These are phyloP conservation scores for Pavo muticus DNA, from an alignment of 2,113 vertebrate genomes.

Conservation along the genomic window DNA sequence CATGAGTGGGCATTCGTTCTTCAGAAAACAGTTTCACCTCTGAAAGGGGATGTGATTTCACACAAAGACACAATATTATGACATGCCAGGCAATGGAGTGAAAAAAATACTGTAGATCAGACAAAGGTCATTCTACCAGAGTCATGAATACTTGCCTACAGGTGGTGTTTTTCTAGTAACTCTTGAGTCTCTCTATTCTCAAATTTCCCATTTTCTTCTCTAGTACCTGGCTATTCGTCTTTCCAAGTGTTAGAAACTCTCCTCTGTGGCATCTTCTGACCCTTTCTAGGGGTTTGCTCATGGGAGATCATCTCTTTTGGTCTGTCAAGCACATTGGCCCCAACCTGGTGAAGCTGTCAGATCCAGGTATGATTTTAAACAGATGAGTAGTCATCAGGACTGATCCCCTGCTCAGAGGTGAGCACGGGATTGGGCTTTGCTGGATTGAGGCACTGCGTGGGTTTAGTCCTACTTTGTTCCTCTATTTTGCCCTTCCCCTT, in stretches of 20 bases:
- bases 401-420: background rate
- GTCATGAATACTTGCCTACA: rapidly evolving
- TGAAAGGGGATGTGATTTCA: background rate
- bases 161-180: background rate
- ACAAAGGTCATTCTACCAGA: background rate
- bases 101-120: background rate
- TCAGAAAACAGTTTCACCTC: background rate
- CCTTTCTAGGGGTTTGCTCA: background rate
- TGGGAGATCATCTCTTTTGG: background rate
- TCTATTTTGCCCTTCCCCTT: background rate
- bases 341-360: background rate
- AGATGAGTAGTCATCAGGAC: background rate
- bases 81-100: background rate
- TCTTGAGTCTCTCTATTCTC: background rate
- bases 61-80: background rate
- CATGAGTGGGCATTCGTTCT: background rate
- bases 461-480: background rate
- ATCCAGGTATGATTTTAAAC: background rate
- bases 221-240: background rate
- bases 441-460: background rate
- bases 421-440: background rate
- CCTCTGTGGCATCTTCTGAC: background rate
- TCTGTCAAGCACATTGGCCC: background rate
- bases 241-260: background rate
- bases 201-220: background rate